These are phyloP conservation scores for Eupithecia inturbata DNA, from an alignment of 2,888 invertebrate species.

Conservation along the genomic window DNA sequence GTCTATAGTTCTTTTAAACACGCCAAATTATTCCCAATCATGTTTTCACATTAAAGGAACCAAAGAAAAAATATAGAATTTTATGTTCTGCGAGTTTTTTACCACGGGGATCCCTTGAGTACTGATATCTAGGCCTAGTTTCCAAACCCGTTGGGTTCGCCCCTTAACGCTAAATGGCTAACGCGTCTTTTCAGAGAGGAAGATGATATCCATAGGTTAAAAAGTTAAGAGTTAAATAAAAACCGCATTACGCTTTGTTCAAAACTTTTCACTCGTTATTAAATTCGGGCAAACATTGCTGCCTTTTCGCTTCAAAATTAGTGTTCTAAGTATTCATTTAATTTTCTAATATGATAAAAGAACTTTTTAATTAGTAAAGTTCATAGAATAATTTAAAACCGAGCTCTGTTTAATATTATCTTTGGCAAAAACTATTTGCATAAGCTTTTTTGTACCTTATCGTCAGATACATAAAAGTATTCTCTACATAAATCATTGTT, in stretches of 20 bases:
- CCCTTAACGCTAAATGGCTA: too few relatives aligned
- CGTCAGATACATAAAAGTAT: not conserved
- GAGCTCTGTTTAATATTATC: slow-evolving; percentile 20
- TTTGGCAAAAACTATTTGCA: slow-evolving; percentile 14
- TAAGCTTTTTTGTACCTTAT: not conserved
- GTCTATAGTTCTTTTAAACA: too few relatives aligned
- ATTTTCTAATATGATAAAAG: slow-evolving; percentile 14
- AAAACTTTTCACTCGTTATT: slow-evolving; percentile 3
- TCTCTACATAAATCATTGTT: too few relatives aligned
- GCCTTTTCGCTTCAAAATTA: slow-evolving; percentile 10
- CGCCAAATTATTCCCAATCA: too few relatives aligned
- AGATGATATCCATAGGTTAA: not conserved
- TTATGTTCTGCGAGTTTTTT: too few relatives aligned
- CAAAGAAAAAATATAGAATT: too few relatives aligned
- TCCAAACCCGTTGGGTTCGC: too few relatives aligned
- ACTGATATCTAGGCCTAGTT: too few relatives aligned
- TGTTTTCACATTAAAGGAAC: too few relatives aligned
- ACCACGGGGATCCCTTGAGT: too few relatives aligned
- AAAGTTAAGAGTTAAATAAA: not conserved
- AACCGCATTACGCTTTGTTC: not conserved
- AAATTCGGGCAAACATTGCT: slow-evolving; percentile 1
- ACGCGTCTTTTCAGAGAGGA: too few relatives aligned
- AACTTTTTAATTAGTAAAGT: slow-evolving; percentile 20
- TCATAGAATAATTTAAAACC: slow-evolving; percentile 22
- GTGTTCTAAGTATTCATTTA: slow-evolving; percentile 14